phyloP scores from a whole-genome alignment of 2,797 vertebrate genomes.

The Gouania willdenowi region DNA sequence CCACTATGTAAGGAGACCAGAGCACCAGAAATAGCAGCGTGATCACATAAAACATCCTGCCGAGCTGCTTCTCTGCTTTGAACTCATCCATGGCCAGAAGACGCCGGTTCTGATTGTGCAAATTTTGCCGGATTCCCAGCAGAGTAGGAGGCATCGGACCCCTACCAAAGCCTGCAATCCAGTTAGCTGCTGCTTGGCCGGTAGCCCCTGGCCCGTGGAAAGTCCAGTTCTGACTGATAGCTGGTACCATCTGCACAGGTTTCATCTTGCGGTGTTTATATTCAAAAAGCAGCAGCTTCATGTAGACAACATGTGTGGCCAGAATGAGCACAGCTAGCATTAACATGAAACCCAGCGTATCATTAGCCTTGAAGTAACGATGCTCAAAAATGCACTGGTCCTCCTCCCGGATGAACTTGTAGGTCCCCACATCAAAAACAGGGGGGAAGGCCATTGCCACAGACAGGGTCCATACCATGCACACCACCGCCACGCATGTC shows the following conservation, averaged over 20 bases:
- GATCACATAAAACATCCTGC: slow-evolving; percentile 90
- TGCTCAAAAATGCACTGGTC: slow-evolving; percentile 92
- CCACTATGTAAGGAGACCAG: slow-evolving; percentile 90
- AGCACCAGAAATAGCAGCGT: slow-evolving; percentile 88
- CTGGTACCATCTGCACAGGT: slow-evolving; percentile 89
- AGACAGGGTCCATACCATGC: slow-evolving; percentile 90
- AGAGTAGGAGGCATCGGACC: slow-evolving; percentile 89
- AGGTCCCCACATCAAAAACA: slow-evolving; percentile 87
- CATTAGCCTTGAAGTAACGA: slow-evolving; percentile 89
- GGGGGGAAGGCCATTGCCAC: slow-evolving; percentile 91
- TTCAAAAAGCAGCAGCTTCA: slow-evolving; percentile 88
- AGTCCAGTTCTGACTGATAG: slow-evolving; percentile 92
- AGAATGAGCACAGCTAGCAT: slow-evolving; percentile 89
- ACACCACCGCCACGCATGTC: slow-evolving; percentile 88
- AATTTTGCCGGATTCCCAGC: slow-evolving; percentile 86
- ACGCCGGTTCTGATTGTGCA: slow-evolving; percentile 85
- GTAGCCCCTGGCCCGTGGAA: slow-evolving; percentile 90
- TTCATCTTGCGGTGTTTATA: slow-evolving; percentile 93
- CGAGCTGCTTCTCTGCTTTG: slow-evolving; percentile 87
- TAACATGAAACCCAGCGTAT: slow-evolving; percentile 88
- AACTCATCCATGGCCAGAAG: slow-evolving; percentile 89
- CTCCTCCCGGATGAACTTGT: slow-evolving; percentile 89
- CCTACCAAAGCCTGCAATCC: slow-evolving; percentile 88
- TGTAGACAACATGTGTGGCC: slow-evolving; percentile 88
- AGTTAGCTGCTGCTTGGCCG: slow-evolving; percentile 89